Base-by-base conservation (phyloP, 2,797 vertebrate species). In the Onychomys torridus region DNA sequence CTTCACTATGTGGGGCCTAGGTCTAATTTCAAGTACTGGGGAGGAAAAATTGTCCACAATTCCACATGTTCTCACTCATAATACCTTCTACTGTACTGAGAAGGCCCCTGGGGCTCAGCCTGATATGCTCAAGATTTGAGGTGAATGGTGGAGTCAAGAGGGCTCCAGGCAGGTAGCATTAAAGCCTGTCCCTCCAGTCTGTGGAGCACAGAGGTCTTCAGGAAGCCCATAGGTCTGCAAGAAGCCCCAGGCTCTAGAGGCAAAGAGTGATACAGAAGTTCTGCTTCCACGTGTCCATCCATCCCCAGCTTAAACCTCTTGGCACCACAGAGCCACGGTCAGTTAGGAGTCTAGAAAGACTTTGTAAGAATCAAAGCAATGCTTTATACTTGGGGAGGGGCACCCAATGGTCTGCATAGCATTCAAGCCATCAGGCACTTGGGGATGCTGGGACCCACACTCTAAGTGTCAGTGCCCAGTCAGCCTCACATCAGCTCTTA, bases 221-320 rank as follows among this genome's bases (percentile, higher is more conserved):
- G 76, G 71, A 85, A 91, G 46, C 14, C 32, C 73, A 49, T 12
- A 49, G 49, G 52, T 25, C 49, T 21, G 0, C 3, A 34, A 79
- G 71, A 89, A 91, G 61, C 16, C 32, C 73, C 27, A 32, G 61
- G 17, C 23, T 61, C n/a, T 32, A 10, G 59, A 25, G 23, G 79
- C 27, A 57, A 27, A n/a, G 9, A 10, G 52, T 59, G 40, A 29
- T 1, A 5, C 5, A 17, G 49, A 1, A 12, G 4, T 12, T 29
- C 37, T 29, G 10, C 71, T 83, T 46, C 29, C 21, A 23, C 34
- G 8, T 4, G 2, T 43, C 1, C 1, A 12, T 49, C 1, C 1
- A 17, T 16, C 27, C 16, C 71, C 21, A 12, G 17, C 37, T 63
- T 37, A 76, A 63, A 34, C 43, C 16, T 49, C 12, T 6, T 40